Evolutionary conservation across 2,888 invertebrate species (phyloP), one percentile per base, ranked within the genome.

Genomic region (Zaprionus obscuricornis): DNA sequence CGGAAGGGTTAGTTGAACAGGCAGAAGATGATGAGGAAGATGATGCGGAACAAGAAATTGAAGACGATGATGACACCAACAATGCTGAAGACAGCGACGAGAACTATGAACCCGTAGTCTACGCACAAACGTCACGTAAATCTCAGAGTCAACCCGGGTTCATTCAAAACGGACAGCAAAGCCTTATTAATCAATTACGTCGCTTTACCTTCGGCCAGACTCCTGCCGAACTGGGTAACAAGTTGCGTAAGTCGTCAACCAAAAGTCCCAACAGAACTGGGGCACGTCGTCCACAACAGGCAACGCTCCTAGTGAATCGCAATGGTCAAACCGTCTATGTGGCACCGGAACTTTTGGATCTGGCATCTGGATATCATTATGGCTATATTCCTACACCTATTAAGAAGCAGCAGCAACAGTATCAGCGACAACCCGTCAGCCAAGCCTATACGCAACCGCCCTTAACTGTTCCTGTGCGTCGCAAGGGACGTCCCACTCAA

Each of bases 301-400:
- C 81, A 1, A 79, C 84, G 0, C 43, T 87, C 1, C 34, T 87
- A 18, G 59, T 88, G 0, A 86, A 87, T 13, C 88, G 85, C 42
- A 87, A 88, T 29, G 88, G 88, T 0, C 86, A 88, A 62, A 73
- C 88, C 1, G 49, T 88, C 3, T 87, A 83, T 52, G 46, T 86
- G 51, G 76, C 82, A 0, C 86, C 84, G 5, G 81, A 84, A 50
- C 62, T 69, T 3, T 40, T 85, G 4, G 57, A 73, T 7, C 45
- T 81, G 14, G 56, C 59, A 37, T 34, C 63, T 1, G 45, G 42
- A 43, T 68, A 72, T 3, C 69, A 73, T 18, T 75, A 74, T n/a
- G 63, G 65, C 36, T 83, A 65, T 20, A 50, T 40, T 0, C 1
- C 56, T 20, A 18, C 46, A 0, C 31, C 50, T 17, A 24, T 22